phyloP scores from a whole-genome alignment of 2,797 vertebrate genomes.

The Pseudochromis fuscus region DNA sequence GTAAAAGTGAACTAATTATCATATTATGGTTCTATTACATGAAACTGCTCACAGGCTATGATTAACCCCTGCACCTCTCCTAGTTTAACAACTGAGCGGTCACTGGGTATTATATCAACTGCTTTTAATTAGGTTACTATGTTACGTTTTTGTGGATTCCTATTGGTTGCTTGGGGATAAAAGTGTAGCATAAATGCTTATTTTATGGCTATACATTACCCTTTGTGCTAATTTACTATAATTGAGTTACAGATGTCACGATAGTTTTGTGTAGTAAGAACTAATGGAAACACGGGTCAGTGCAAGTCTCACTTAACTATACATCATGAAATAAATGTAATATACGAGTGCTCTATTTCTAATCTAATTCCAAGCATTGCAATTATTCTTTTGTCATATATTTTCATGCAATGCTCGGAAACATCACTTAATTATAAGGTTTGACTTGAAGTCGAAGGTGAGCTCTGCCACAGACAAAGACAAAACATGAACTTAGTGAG shows the following conservation, averaged over 20 bases:
- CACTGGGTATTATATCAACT: constrained; percentile 80
- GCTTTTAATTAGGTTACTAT: constrained; percentile 86
- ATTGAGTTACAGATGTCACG: constrained; percentile 68
- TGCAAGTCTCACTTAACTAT: background rate
- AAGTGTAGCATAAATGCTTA: constrained; percentile 65
- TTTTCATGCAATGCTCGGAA: background rate
- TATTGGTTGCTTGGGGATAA: constrained; percentile 75
- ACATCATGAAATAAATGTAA: constrained; percentile 11
- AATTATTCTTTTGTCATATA: constrained; percentile 6
- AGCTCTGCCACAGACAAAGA: constrained; percentile 43
- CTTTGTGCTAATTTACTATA: constrained; percentile 68
- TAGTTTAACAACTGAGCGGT: constrained; percentile 78
- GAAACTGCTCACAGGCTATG: constrained; percentile 85
- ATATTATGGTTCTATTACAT: constrained; percentile 79
- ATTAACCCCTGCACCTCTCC: constrained; percentile 85
- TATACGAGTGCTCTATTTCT: background rate
- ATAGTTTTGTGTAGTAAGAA: constrained; percentile 27
- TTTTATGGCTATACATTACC: constrained; percentile 67
- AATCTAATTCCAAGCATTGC: background rate
- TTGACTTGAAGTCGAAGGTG: background rate
- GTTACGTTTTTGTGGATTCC: constrained; percentile 69
- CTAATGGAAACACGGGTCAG: constrained; percentile 44
- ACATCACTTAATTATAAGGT: constrained; percentile 8
- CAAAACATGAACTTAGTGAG: constrained; percentile 34
- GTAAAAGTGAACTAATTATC: constrained; percentile 83